A percentile compares a stretch with the other conserved stretches of the same genome.
These are phyloP conservation scores for Trachelus iudaicus DNA, from an alignment of 2,888 invertebrate genomes.

Conservation along the genomic window DNA sequence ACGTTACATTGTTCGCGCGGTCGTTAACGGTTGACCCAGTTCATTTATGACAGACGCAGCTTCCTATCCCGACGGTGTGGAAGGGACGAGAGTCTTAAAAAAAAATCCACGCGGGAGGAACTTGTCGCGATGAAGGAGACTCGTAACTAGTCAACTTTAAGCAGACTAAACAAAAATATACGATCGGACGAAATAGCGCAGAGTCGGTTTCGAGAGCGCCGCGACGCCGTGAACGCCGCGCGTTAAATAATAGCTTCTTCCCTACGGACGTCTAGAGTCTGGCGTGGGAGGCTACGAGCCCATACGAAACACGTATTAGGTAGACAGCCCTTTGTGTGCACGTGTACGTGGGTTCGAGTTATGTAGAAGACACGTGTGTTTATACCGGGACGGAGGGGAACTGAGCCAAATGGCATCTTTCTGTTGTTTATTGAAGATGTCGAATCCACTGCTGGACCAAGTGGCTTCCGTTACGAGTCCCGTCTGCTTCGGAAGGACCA, in stretches of 20 bases:
- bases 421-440: slow-evolving; percentile 28
- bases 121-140: background rate
- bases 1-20: background rate
- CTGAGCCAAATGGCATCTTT: slow-evolving; percentile 28
- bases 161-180: background rate
- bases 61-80: background rate
- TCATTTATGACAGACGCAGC: background rate
- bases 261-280: background rate
- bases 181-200: background rate
- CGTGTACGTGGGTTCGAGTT: background rate
- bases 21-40: background rate
- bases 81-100: background rate
- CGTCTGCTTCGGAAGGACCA: background rate
- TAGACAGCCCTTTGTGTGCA: background rate
- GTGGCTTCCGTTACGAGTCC: slow-evolving; percentile 17
- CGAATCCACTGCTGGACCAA: slow-evolving; percentile 7
- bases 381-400: background rate
- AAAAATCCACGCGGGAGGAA: background rate
- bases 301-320: background rate
- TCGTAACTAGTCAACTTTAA: background rate
- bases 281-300: background rate
- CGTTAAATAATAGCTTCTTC: background rate
- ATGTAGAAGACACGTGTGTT: slow-evolving; percentile 1
- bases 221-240: background rate
- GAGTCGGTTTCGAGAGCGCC: background rate